phyloP scores from a whole-genome alignment of 2,113 vertebrate species.

The Sapajus apella region DNA sequence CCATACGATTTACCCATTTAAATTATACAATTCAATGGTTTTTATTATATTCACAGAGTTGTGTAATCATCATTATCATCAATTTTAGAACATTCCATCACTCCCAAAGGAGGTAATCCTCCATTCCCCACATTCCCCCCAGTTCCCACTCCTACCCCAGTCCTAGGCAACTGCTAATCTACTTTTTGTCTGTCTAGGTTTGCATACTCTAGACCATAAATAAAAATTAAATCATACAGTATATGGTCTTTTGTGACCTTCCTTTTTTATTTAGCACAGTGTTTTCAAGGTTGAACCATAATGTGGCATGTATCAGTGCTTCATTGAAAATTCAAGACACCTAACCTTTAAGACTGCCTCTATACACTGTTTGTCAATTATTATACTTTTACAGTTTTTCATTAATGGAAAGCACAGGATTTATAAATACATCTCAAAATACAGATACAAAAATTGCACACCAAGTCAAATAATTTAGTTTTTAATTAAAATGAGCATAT shows the following conservation, averaged over 20 bases:
- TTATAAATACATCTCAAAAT: conserved; percentile 48
- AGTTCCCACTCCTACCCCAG: background rate
- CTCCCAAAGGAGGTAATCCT: background rate
- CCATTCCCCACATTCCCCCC: background rate
- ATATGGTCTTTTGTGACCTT: background rate
- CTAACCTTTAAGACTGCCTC: conserved; percentile 39
- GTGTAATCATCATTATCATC: background rate
- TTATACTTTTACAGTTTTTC: conserved; percentile 49
- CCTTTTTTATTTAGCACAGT: background rate
- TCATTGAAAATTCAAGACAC: background rate
- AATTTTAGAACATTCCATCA: conserved; percentile 31
- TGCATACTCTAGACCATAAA: background rate
- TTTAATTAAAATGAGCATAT: conserved; percentile 70
- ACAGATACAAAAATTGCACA: conserved; percentile 54
- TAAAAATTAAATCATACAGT: background rate
- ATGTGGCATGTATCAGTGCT: background rate
- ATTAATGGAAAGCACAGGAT: conserved; percentile 45
- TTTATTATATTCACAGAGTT: background rate
- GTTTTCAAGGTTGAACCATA: conserved; percentile 8
- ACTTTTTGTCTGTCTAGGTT: background rate
- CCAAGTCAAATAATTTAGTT: conserved; percentile 47
- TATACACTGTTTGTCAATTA: conserved; percentile 35
- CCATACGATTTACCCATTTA: background rate
- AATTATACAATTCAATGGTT: background rate
- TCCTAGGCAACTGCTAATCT: background rate